phyloP scores from a whole-genome alignment of 2,888 invertebrate species.

The Oxytorus armatus region DNA sequence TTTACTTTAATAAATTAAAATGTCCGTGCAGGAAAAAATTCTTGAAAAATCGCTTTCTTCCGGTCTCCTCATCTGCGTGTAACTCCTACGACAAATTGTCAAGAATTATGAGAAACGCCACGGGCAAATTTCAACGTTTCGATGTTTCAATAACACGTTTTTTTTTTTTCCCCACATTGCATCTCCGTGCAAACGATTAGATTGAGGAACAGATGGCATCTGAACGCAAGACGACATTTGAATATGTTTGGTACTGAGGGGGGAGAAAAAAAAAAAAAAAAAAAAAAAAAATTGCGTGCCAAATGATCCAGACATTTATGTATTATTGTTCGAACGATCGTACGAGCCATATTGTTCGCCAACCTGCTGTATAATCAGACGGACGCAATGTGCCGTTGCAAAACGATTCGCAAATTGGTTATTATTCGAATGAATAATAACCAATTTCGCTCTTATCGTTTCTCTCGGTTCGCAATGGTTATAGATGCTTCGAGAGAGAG shows the following conservation, averaged over 20 bases:
- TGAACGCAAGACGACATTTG: background rate
- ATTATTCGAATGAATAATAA: slow-evolving; percentile 55
- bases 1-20: too few species aligned
- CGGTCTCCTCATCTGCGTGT: background rate
- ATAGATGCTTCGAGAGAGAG: too few species aligned
- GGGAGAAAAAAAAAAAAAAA: background rate
- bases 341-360: background rate
- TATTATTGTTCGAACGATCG: slow-evolving; percentile 34
- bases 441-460: slow-evolving; percentile 40
- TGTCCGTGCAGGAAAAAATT: too few species aligned
- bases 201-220: background rate
- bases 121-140: too few species aligned
- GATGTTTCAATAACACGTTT: background rate
- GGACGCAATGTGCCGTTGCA: slow-evolving; percentile 18
- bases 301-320: slow-evolving; percentile 22
- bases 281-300: too few species aligned
- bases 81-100: too few species aligned
- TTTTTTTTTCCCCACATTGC: background rate
- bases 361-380: slow-evolving; percentile 15
- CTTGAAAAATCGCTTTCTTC: too few species aligned
- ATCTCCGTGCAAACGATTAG: background rate
- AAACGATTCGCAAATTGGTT: slow-evolving; percentile 61
- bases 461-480: background rate
- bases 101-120: too few species aligned
- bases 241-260: background rate